A percentile compares a stretch with the other conserved stretches of the same genome.
phyloP scores from a whole-genome alignment of 2,113 vertebrate species.

The Miniopterus natalensis region DNA sequence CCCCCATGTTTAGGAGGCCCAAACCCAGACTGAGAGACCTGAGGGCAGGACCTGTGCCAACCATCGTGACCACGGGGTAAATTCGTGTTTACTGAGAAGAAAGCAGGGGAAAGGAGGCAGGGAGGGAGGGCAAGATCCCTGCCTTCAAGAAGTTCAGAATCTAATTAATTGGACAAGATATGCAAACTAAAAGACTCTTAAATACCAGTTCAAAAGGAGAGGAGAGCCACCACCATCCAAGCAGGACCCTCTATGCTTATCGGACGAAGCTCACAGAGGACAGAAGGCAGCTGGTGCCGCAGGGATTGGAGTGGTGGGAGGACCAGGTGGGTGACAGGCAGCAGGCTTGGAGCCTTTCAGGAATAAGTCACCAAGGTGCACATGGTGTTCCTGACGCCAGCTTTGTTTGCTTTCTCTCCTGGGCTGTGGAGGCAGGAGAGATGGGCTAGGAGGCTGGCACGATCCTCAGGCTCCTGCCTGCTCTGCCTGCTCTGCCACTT shows the following conservation, averaged over 20 bases:
- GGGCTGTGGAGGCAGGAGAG: not conserved
- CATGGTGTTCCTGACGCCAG: not conserved
- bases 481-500: not conserved
- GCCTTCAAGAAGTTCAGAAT: not conserved
- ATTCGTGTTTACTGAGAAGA: not conserved
- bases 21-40: not conserved
- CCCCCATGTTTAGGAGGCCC: not conserved
- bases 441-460: not conserved
- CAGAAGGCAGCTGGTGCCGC: rapidly evolving
- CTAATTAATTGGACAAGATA: not conserved
- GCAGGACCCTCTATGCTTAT: no score
- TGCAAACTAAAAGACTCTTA: not conserved
- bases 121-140: not conserved
- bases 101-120: not conserved
- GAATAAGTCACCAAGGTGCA: not conserved
- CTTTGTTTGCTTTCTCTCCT: constrained; percentile 29
- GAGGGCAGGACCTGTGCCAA: not conserved
- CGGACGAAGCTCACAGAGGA: not conserved
- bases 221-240: not conserved
- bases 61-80: not conserved
- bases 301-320: not conserved
- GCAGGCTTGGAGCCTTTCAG: not conserved
- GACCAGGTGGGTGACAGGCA: not conserved
- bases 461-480: not conserved
- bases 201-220: not conserved